Conservation (phyloP, 2,797 vertebrate genomes). For the Nyctibius grandis region DNA sequence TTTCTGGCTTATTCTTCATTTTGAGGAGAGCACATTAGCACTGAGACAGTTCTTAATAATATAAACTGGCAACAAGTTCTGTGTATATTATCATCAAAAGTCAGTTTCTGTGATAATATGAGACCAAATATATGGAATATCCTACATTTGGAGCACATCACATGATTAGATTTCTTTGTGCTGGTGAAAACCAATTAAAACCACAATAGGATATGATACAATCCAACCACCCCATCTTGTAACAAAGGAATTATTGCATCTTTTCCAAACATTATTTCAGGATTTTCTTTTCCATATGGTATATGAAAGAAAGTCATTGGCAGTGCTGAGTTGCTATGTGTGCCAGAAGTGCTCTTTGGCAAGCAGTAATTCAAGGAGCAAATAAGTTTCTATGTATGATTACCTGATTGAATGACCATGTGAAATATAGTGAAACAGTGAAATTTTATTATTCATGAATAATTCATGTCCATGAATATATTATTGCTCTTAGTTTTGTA, state of each 20-base stretch:
- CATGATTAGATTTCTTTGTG: slow-evolving; percentile 11
- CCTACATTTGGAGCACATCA: background rate
- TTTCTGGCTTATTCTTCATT: background rate
- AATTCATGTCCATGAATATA: slow-evolving; percentile 49
- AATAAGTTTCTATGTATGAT: slow-evolving; percentile 56
- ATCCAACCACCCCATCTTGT: background rate
- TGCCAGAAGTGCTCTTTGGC: slow-evolving; percentile 44
- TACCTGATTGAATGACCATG: slow-evolving; percentile 46
- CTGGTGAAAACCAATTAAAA: slow-evolving; percentile 30
- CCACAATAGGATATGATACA: background rate
- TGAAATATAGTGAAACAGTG: slow-evolving; percentile 16
- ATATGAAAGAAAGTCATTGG: slow-evolving; percentile 25
- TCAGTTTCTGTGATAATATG: background rate
- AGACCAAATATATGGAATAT: background rate
- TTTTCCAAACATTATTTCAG: slow-evolving; percentile 25
- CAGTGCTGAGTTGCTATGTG: background rate
- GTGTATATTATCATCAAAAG: background rate
- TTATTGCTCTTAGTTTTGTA: slow-evolving; percentile 39
- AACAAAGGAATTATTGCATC: slow-evolving; percentile 13
- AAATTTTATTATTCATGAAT: slow-evolving; percentile 38
- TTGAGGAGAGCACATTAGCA: background rate
- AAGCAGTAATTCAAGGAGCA: slow-evolving; percentile 51
- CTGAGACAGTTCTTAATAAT: background rate
- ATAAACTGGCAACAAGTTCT: background rate
- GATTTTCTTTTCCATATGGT: slow-evolving; percentile 6